Percentiles rank a stretch among this genome's conserved stretches.
phyloP scores from a whole-genome alignment of 2,888 invertebrate species.

The Rhyacophila evoluta region DNA sequence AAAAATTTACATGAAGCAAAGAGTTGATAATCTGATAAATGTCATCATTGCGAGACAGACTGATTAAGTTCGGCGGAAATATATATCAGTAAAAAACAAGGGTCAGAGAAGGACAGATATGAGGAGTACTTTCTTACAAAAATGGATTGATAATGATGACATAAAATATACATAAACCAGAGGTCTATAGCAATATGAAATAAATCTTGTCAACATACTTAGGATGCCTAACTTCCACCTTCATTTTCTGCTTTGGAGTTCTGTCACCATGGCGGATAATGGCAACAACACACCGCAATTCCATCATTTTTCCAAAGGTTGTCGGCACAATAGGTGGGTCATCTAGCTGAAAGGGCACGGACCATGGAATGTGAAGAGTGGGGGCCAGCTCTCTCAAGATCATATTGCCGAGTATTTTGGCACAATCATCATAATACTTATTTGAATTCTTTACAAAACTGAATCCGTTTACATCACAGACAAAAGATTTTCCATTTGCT shows the following conservation, averaged over 20 bases:
- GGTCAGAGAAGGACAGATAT: no score
- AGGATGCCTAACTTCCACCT: conserved; percentile 97
- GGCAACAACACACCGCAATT: conserved; percentile 93
- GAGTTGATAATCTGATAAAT: no score
- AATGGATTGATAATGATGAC: no score
- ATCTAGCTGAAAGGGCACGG: conserved; percentile 95
- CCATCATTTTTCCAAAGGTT: conserved; percentile 98
- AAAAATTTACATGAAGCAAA: no score
- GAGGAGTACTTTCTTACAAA: no score
- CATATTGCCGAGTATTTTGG: conserved; percentile 98
- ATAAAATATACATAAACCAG: no score
- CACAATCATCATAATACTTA: conserved; percentile 99
- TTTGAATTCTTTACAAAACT: conserved; percentile 99
- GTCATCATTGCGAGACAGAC: no score
- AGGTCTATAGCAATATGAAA: no score
- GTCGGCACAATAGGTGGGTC: conserved; percentile 99
- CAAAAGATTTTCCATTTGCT: conserved; percentile 98
- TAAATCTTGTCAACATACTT: conserved; percentile 77
- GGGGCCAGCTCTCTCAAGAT: conserved; percentile 95
- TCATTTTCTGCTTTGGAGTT: conserved; percentile 99
- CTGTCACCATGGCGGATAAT: conserved; percentile 98
- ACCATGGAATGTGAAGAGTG: conserved; percentile 97
- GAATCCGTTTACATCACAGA: conserved; percentile 99
- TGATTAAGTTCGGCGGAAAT: no score
- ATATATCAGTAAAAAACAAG: no score